phyloP scores from a whole-genome alignment of 2,888 invertebrate genomes.

The Fragum fragum region DNA sequence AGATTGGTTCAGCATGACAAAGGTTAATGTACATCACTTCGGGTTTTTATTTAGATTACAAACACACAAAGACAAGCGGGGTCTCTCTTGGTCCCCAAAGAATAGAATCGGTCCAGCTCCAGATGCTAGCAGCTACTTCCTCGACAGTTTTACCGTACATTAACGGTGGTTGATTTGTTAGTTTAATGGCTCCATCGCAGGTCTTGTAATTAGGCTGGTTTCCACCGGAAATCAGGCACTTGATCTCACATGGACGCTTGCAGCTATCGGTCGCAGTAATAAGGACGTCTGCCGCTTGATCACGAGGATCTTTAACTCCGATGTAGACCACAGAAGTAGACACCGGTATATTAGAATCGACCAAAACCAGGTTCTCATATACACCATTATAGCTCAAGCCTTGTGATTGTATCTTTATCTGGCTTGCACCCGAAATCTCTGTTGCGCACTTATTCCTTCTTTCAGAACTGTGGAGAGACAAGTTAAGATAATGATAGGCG shows the following conservation, averaged over 20 bases:
- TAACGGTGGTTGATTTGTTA: slow-evolving; percentile 59
- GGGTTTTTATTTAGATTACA: too few species aligned
- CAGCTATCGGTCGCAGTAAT: slow-evolving; percentile 15
- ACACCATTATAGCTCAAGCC: not conserved
- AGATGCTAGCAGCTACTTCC: slow-evolving; percentile 45
- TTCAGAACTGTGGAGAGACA: too few species aligned
- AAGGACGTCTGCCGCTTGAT: not conserved
- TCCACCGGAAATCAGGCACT: slow-evolving; percentile 10
- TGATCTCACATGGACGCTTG: not conserved
- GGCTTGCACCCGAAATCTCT: not conserved
- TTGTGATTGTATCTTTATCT: not conserved
- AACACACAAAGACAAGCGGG: slow-evolving; percentile 2
- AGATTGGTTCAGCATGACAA: too few species aligned
- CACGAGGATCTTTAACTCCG: not conserved
- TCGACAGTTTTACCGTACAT: slow-evolving; percentile 65
- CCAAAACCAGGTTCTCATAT: not conserved
- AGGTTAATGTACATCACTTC: too few species aligned
- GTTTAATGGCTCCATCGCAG: slow-evolving; percentile 73
- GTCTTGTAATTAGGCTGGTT: slow-evolving; percentile 53
- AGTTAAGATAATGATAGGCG: not conserved
- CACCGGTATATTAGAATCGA: not conserved
- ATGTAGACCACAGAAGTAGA: not conserved
- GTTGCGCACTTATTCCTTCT: not conserved
- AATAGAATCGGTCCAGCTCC: slow-evolving; percentile 22
- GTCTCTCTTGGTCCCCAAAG: not conserved